A percentile compares a stretch with the other conserved stretches of the same genome.
phyloP scores from a whole-genome alignment of 2,113 vertebrate genomes.

The Mungos mungo region DNA sequence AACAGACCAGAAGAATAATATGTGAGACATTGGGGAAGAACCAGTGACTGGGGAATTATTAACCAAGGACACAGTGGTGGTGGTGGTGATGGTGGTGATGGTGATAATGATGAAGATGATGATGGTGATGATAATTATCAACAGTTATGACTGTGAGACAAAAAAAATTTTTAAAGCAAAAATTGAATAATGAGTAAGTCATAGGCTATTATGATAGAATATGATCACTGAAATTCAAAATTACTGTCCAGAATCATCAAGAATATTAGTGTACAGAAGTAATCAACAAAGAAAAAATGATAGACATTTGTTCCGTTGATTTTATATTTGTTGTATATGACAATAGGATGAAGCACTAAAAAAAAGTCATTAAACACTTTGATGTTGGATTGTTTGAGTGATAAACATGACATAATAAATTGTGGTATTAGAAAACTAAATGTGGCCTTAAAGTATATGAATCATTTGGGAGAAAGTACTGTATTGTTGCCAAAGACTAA shows the following conservation, averaged over 20 bases:
- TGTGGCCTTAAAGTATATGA: not conserved
- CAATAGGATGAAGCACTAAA: not conserved
- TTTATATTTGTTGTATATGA: not conserved
- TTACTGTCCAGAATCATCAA: not conserved
- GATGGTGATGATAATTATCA: not conserved
- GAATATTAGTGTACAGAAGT: not conserved
- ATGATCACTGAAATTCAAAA: not conserved
- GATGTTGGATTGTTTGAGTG: not conserved
- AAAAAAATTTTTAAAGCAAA: not conserved
- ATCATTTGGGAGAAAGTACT: not conserved
- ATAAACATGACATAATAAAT: not conserved
- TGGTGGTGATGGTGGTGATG: not conserved
- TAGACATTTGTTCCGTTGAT: not conserved
- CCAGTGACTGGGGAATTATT: not conserved
- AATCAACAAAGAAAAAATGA: not conserved
- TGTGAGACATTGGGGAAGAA: not conserved
- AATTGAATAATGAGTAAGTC: not conserved
- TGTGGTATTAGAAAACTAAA: not conserved
- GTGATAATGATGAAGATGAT: not conserved
- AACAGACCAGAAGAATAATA: not conserved
- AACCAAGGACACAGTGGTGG: not conserved
- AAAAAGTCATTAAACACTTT: not conserved
- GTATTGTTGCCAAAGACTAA: not conserved
- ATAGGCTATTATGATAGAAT: not conserved
- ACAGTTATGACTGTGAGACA: not conserved